Evolutionary conservation across 2,797 vertebrate genomes (phyloP), one percentile per base, ranked within the genome.

Genomic region (Ctenosaura bakeri): DNA sequence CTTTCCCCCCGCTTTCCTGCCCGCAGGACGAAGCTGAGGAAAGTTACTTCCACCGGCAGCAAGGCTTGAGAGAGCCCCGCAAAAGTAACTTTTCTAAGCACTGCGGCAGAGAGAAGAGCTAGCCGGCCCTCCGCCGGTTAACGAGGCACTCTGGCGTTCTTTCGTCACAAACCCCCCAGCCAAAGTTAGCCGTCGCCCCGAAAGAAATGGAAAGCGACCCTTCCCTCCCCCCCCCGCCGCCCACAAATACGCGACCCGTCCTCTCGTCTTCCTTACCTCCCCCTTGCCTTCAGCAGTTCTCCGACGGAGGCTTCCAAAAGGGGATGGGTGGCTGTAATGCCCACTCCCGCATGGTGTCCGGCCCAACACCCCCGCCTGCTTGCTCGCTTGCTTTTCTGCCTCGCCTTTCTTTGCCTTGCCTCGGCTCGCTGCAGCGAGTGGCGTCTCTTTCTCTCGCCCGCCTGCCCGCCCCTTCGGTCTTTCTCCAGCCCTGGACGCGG

Each of bases 1-100:
- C 38, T n/a, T n/a, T 13, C 1, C 4, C 56, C 16, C 56, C 20
- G 0, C 59, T 29, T 0, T 3, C 8, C 29, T 13, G 0, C 8
- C n/a, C 7, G 8, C 1, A 0, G 6, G 42, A 16, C 9, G 18
- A 59, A 59, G 56, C 56, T 14, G 59, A 16, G 62, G 6, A 20
- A 64, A 64, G 62, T 64, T 64, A 64, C 62, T 64, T 64, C 22
- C 62, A 18, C 3, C 3, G 59, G 22, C 59, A 46, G 42, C 42
- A 46, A 46, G 42, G 42, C 42, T 46, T 46, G 42, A 46, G 42
- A 46, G 42, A 46, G 42, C 42, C 24, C 66, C 66, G 7, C 2
- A 0, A 32, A 69, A 29, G 24, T 29, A 69, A 69, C 66, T 69
- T 69, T 32, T 26, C 64, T 9, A 29, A 29, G 64, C 24, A 77